Evolutionary conservation across 2,888 invertebrate species (phyloP).

Genomic region (Metellina segmentata): DNA sequence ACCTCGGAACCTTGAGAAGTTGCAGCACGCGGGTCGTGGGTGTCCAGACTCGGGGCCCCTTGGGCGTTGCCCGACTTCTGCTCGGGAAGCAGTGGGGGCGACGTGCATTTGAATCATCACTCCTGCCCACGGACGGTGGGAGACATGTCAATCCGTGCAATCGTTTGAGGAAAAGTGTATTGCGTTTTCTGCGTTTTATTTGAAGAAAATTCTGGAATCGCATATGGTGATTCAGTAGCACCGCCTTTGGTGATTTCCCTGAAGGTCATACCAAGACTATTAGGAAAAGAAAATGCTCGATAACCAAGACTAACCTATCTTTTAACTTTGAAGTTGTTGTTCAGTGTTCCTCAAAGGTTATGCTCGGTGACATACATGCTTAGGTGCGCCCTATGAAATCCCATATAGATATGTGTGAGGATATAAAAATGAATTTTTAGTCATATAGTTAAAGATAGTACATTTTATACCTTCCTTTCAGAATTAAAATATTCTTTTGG

Average conservation of each 20-base stretch:
- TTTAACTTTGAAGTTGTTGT: no score
- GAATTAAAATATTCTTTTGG: no score
- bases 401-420: no score
- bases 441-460: no score
- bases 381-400: no score
- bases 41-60: conserved; percentile 46
- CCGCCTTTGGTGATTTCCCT: not conserved
- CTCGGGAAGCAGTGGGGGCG: conserved; percentile 43
- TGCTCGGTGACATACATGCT: no score
- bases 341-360: no score
- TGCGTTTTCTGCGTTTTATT: not conserved
- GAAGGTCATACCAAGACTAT: not conserved
- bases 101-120: not conserved
- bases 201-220: not conserved
- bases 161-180: not conserved
- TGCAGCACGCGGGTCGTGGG: conserved; percentile 32
- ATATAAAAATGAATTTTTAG: no score
- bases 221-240: not conserved
- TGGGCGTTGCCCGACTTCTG: conserved; percentile 52
- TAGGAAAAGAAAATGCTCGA: no score
- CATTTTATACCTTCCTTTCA: no score
- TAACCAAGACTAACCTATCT: no score
- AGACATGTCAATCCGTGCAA: not conserved
- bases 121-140: not conserved
- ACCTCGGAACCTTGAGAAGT: conserved; percentile 52